Evolutionary conservation across 2,888 invertebrate species (phyloP).

Genomic region (Piscicola geometra): DNA sequence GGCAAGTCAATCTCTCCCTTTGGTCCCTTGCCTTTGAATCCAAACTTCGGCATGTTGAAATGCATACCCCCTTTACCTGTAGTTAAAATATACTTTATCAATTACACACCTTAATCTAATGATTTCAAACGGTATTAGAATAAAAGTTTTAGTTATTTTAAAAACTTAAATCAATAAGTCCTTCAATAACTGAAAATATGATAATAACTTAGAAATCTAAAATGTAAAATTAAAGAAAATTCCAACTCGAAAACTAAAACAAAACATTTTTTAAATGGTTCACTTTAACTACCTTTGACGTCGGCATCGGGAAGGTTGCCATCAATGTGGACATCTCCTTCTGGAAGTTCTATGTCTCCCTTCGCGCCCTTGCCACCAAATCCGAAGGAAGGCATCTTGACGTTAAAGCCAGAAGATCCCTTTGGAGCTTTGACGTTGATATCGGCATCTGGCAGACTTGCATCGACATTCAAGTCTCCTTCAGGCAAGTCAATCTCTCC

Average conservation of each 20-base stretch:
- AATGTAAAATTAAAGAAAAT: no score
- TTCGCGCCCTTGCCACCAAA: constrained; percentile 28
- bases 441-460: constrained; percentile 31
- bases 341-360: constrained; percentile 25
- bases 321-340: constrained; percentile 21
- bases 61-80: not conserved
- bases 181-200: no score
- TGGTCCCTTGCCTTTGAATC: constrained; percentile 28
- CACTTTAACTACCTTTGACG: no score
- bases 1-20: constrained; percentile 17
- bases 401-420: constrained; percentile 26
- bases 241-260: no score
- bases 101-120: no score
- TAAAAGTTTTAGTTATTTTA: no score
- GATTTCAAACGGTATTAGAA: no score
- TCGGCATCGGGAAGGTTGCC: constrained; percentile 28
- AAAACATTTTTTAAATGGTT: no score
- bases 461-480: constrained; percentile 18
- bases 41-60: constrained; percentile 24
- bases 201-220: no score
- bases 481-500: constrained; percentile 29
- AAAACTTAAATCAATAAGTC: no score
- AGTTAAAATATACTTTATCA: no score
- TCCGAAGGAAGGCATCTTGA: constrained; percentile 30
- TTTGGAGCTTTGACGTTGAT: constrained; percentile 34